phyloP scores from a whole-genome alignment of 1,140 invertebrate genomes.

The Drosophila bipectinata region DNA sequence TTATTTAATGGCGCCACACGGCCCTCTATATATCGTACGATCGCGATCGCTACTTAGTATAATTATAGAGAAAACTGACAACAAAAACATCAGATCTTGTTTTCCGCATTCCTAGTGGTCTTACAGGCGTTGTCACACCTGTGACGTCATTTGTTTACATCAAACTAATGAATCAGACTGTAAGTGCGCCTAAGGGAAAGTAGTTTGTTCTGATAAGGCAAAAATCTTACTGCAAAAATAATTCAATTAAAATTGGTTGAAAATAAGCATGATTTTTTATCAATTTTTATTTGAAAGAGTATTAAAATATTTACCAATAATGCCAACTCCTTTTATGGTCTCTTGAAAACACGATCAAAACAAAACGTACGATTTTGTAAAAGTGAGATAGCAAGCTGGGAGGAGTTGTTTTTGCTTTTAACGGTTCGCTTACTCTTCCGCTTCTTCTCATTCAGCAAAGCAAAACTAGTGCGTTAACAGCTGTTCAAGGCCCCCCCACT shows the following conservation, averaged over 20 bases:
- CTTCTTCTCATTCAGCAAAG: slow-evolving; percentile 25
- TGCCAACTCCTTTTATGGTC: slow-evolving; percentile 24
- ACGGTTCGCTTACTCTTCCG: background rate
- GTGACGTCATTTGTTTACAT: slow-evolving; percentile 80
- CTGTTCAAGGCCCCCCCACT: slow-evolving; percentile 58
- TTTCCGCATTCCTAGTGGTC: slow-evolving; percentile 59
- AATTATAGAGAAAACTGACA: slow-evolving; percentile 18
- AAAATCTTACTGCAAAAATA: too few relatives aligned
- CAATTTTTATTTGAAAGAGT: background rate
- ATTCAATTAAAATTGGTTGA: background rate
- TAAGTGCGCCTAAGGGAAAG: background rate
- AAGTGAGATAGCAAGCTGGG: slow-evolving; percentile 69
- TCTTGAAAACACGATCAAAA: slow-evolving; percentile 64
- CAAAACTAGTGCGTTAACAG: slow-evolving; percentile 50
- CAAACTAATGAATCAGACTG: slow-evolving; percentile 23
- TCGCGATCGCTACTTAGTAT: slow-evolving; percentile 22
- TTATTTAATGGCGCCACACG: slow-evolving; percentile 28
- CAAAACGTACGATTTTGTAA: slow-evolving; percentile 79
- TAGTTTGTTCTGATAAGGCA: background rate
- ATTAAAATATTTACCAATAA: background rate
- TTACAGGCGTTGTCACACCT: slow-evolving; percentile 31
- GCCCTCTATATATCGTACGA: slow-evolving; percentile 33
- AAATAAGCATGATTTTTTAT: background rate
- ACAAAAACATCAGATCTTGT: slow-evolving; percentile 19
- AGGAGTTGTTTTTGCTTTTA: slow-evolving; percentile 42